Evolutionary conservation across 2,797 vertebrate genomes (phyloP), one percentile per base, ranked within the genome.

Genomic region (Bryconaethiops microstoma): DNA sequence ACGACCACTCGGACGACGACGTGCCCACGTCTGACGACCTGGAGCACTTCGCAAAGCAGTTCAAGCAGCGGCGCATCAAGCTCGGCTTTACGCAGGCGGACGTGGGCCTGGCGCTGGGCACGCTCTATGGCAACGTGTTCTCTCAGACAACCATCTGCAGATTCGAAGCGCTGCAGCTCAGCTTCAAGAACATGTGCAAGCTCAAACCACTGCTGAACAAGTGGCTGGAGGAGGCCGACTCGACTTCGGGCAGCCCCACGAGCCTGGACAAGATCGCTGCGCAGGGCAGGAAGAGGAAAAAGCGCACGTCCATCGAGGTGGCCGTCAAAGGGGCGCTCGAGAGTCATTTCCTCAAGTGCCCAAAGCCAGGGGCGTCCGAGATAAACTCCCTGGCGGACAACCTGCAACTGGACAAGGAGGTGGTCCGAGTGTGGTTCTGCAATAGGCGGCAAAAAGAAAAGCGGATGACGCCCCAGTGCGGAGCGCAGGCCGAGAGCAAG

Each of bases 161-260:
- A 92, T 99, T 99, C 54, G 98, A 99, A 92, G 98, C 98, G 70
- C 96, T 99, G 80, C 98, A 99, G 87, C 96, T 99, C 79, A 99
- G 98, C 96, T 99, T 99, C 94, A 99, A 99, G 91, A 99, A 99
- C 95, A 99, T 99, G 98, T 99, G 98, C 89, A 99, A 99, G 94
- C 96, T 99, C 88, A 99, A 98, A 92, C 98, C 98, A 87, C 88
- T 99, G 94, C 93, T 99, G 91, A 98, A 98, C 96, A 99, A 99
- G 96, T 98, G 97, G 97, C 94, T 99, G 93, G 97, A 99, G 94
- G 97, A 99, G 94, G 97, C 97, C 86, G 97, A 98, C 95, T 98
- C 97, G 84, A 97, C 96, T 79, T 96, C 97, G 71, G 97, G 97
- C 81, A 99, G 97, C 92, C 97, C 97, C 88, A 99, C 97, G 67